phyloP scores from a whole-genome alignment of 2,113 vertebrate genomes.

The Peromyscus leucopus region DNA sequence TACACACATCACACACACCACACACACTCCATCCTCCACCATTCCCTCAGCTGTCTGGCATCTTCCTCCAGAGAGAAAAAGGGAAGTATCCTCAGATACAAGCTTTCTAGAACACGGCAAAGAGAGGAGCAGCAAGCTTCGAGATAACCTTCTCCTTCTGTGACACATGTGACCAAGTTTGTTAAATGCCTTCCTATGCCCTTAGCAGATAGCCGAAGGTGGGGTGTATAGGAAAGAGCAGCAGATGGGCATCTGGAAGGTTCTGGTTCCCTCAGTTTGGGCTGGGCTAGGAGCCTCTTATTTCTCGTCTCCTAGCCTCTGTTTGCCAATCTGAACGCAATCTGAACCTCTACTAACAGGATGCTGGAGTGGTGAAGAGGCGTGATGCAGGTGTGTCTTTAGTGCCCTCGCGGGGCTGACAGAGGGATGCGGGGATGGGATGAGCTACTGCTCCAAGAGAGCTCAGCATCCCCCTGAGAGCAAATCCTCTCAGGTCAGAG shows the following conservation, averaged over 20 bases:
- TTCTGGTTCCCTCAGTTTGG: neutral
- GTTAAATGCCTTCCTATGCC: neutral
- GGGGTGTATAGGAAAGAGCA: too few relatives aligned
- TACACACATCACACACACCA: neutral
- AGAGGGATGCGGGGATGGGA: neutral
- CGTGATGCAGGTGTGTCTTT: neutral
- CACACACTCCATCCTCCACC: neutral
- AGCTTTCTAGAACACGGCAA: neutral
- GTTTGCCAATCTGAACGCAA: neutral
- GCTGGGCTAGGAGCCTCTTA: neutral
- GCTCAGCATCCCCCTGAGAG: neutral
- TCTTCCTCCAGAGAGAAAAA: neutral
- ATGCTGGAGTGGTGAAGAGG: neutral
- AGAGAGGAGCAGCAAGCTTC: neutral
- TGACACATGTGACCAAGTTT: neutral
- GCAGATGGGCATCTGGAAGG: neutral
- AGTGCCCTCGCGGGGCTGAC: neutral
- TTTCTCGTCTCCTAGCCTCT: neutral
- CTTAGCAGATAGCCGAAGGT: neutral
- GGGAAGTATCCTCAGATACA: neutral
- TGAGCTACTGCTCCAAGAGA: neutral
- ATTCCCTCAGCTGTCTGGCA: neutral
- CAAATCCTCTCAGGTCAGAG: neutral
- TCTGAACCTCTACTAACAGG: neutral
- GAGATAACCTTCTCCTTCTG: neutral